A percentile compares a stretch with the other conserved stretches of the same genome.
phyloP scores from a whole-genome alignment of 2,888 invertebrate genomes.

The Amphipyra tragopoginis region DNA sequence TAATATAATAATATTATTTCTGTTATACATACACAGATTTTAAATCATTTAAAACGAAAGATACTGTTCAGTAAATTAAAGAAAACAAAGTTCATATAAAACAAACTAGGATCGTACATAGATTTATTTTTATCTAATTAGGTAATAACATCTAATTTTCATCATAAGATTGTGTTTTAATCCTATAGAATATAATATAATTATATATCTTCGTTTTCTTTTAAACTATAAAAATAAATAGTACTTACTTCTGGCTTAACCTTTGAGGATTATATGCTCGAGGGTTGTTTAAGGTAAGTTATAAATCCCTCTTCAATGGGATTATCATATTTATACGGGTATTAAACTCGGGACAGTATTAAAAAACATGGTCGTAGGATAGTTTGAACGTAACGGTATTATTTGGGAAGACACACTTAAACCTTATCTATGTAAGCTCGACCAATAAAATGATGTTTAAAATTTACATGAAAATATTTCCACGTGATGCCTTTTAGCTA shows the following conservation, averaged over 20 bases:
- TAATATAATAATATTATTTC: slow-evolving; percentile 51
- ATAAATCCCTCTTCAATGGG: background rate
- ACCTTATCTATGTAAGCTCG: slow-evolving; percentile 69
- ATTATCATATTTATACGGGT: background rate
- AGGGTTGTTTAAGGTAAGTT: background rate
- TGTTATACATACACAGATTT: slow-evolving; percentile 23
- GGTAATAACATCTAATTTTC: slow-evolving; percentile 52
- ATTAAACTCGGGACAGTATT: background rate
- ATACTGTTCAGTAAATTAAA: slow-evolving; percentile 17
- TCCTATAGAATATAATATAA: slow-evolving; percentile 42
- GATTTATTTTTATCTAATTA: slow-evolving; percentile 36
- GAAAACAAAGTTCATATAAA: slow-evolving; percentile 30
- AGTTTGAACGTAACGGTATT: slow-evolving; percentile 51
- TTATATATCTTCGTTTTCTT: slow-evolving; percentile 37
- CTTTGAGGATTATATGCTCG: slow-evolving; percentile 32
- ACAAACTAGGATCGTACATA: slow-evolving; percentile 28
- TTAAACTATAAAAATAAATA: slow-evolving; percentile 23
- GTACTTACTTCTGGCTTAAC: slow-evolving; percentile 11
- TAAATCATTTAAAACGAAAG: slow-evolving; percentile 24
- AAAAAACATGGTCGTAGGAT: slow-evolving; percentile 32
- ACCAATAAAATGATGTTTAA: slow-evolving; percentile 59
- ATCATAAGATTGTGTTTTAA: slow-evolving; percentile 63
- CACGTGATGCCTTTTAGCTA: slow-evolving; percentile 42
- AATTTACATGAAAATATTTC: slow-evolving; percentile 54
- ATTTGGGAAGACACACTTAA: slow-evolving; percentile 68